Percentiles rank a stretch among this genome's conserved stretches.
phyloP scores from a whole-genome alignment of 1,140 invertebrate genomes.

The Drusus annulatus region DNA sequence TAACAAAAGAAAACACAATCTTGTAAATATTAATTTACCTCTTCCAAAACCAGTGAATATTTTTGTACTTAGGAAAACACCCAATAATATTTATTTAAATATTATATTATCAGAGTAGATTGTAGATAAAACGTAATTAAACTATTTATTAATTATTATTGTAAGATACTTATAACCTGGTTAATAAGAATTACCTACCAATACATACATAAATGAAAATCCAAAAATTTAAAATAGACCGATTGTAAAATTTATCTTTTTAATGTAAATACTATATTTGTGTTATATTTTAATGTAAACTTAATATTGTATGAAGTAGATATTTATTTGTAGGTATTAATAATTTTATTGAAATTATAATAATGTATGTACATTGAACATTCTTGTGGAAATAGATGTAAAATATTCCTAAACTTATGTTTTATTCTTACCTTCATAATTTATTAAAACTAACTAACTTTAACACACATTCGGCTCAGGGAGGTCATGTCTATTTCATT shows the following conservation, averaged over 20 bases:
- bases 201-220: neutral
- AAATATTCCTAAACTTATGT: constrained; percentile 43
- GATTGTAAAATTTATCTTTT: neutral
- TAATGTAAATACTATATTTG: constrained; percentile 5
- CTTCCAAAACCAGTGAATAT: too few species aligned
- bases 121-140: too few species aligned
- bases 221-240: constrained; percentile 14
- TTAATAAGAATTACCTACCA: neutral
- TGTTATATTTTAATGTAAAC: neutral
- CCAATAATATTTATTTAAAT: too few species aligned
- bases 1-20: too few species aligned
- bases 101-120: too few species aligned
- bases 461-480: too few species aligned
- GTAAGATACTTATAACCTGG: too few species aligned
- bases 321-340: constrained; percentile 8
- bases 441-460: too few species aligned
- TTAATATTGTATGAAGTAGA: neutral
- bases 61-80: too few species aligned
- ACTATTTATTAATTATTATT: too few species aligned
- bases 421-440: neutral
- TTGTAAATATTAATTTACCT: too few species aligned
- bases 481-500: too few species aligned
- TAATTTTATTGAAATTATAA: neutral
- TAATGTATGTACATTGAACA: neutral
- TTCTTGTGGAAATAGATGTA: constrained; percentile 52